Base-by-base conservation (phyloP, 2,797 vertebrate genomes). In the Mycteria americana region DNA sequence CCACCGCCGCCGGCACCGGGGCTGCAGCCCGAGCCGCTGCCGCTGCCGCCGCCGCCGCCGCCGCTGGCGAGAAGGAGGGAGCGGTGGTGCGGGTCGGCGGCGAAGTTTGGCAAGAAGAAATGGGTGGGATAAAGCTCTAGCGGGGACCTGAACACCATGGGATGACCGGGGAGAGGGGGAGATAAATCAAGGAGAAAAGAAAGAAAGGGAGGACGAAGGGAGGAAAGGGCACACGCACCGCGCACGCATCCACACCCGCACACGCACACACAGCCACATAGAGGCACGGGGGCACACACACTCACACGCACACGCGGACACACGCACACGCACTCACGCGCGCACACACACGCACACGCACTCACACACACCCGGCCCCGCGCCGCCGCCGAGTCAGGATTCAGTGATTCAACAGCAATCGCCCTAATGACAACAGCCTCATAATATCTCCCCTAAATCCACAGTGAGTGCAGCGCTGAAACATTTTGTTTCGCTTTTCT, bases 401-500 rank as follows among this genome's bases (percentile, higher is more conserved):
- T 99, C 99, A 99, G 99, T 98, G 99, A 99, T 98, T 99, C 99
- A 99, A 98, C 99, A 98, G 99, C 99, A 98, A 98, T 99, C 99
- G 99, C 99, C 98, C 99, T 99, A 99, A 99, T 99, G 99, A 99
- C 99, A 99, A 98, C 99, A 99, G 99, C 99, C 99, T 99, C 99
- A 99, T 99, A 99, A 99, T 99, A 99, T 99, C 99, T 99, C 99
- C 99, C 99, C 99, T 99, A 99, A 99, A 99, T 99, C 99, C 99
- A 98, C 99, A 98, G 99, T 99, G 99, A 99, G 99, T 99, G 99
- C 99, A 98, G 99, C 99, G 99, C 99, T 98, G 99, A 99, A 99
- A 99, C 99, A 99, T 99, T 99, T 99, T 99, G 99, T 99, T 99
- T 99, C 99, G 99, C 99, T 99, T 99, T 99, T 99, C 99, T 99